Conservation (phyloP, 2,888 invertebrate species). For the Xestia rhomboidea region DNA sequence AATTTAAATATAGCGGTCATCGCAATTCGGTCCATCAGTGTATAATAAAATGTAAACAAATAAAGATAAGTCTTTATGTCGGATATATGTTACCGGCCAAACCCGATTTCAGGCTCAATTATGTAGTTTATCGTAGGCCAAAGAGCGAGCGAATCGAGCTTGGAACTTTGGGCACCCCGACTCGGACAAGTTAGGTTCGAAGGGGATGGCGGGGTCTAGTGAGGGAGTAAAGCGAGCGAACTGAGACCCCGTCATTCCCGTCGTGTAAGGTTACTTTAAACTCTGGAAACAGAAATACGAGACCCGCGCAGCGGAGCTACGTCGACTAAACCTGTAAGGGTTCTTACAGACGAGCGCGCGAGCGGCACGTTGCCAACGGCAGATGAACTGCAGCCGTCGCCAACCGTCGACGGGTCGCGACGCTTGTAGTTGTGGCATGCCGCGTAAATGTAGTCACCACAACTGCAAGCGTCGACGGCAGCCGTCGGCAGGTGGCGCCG, state of each 20-base stretch:
- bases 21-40: background rate
- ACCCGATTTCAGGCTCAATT: background rate
- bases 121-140: background rate
- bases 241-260: too few species aligned
- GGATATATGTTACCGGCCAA: background rate
- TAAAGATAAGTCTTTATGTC: background rate
- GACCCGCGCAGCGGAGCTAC: background rate
- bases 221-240: too few species aligned
- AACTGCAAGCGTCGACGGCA: too few species aligned
- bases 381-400: too few species aligned
- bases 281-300: background rate
- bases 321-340: background rate
- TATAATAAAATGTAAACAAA: background rate
- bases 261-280: background rate
- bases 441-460: too few species aligned
- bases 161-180: background rate
- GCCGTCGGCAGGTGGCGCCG: too few species aligned
- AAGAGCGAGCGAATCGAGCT: background rate
- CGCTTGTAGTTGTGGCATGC: too few species aligned
- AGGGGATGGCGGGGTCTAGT: too few species aligned
- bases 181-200: background rate
- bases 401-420: too few species aligned
- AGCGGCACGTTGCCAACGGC: too few species aligned
- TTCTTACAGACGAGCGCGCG: too few species aligned
- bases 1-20: constrained; percentile 16